Evolutionary conservation across 2,888 invertebrate genomes (phyloP).

Genomic region (Stegophylla sp.): DNA sequence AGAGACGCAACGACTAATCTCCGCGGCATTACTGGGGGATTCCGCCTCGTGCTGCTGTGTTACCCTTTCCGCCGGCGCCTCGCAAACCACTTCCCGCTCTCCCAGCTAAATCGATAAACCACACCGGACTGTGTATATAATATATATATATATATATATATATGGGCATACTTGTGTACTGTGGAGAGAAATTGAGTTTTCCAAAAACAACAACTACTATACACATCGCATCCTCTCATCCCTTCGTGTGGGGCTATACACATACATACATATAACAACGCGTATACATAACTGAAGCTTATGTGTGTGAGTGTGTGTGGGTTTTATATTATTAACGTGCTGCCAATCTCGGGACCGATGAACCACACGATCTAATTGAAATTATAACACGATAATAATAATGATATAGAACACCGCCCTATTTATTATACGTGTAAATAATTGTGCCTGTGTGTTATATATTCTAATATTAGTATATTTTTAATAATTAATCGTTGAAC

Average conservation of each 20-base stretch:
- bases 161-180: neutral
- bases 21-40: conserved; percentile 42
- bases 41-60: neutral
- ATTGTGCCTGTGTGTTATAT: neutral
- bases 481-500: neutral
- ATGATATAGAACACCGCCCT: neutral
- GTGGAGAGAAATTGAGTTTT: conserved; percentile 41
- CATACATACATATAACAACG: neutral
- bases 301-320: neutral
- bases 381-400: neutral
- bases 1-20: conserved; percentile 50
- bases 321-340: conserved; percentile 23
- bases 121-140: conserved; percentile 1
- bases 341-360: neutral
- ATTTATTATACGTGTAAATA: neutral
- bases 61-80: neutral
- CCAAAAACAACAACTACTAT: conserved; percentile 37
- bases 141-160: neutral
- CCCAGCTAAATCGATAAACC: conserved; percentile 47
- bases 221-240: neutral
- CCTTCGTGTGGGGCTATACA: neutral
- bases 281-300: neutral
- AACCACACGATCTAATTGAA: conserved; percentile 10
- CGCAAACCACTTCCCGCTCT: conserved; percentile 3
- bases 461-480: neutral